Base-by-base conservation (phyloP, 2,113 vertebrate genomes). In the Brienomyrus brachyistius region DNA sequence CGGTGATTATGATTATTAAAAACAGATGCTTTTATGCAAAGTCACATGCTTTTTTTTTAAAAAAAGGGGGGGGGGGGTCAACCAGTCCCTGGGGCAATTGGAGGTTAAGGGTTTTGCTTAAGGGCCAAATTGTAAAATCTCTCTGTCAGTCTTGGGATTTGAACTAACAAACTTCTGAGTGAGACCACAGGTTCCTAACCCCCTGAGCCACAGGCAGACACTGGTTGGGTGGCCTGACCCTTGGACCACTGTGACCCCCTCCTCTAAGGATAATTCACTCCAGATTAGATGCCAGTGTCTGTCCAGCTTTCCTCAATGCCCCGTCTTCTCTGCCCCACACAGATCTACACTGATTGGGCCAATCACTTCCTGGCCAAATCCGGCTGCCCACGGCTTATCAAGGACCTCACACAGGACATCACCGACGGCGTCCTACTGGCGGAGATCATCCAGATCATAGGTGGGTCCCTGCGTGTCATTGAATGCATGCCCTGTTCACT, bases 281-380 rank as follows among this genome's bases (percentile, higher is more conserved):
- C 85, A 56, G 85, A 56, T 23, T 31, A 87, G 85, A 56, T 27
- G 84, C n/a, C 47, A 21, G 48, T 86, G 43, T 86, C 50, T 35
- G 17, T 31, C 85, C 85, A 87, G 51, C 15, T 51, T 87, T 88
- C 87, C 54, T 88, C 40, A 88, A 23, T 40, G 27, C 17, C 17
- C 3, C 7, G 21, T 88, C 9, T 91, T 91, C 91, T 10, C 90
- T 92, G 91, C 94, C 51, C 86, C 35, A 5, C 35, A 91, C 95
- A 99, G 98, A 99, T 99, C 95, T 99, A 99, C 95, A 99, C 98
- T 50, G 98, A 99, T 96, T 99, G 98, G 98, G 98, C 98, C 92
- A 99, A 99, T 94, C 98, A 99, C 95, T 99, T 99, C 95, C 96
- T 99, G 94, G 97, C 97, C 91, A 99, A 98, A 96, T 99, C 98